These are phyloP conservation scores for Punctoribates punctum DNA, from an alignment of 2,888 invertebrate species.

Conservation along the genomic window DNA sequence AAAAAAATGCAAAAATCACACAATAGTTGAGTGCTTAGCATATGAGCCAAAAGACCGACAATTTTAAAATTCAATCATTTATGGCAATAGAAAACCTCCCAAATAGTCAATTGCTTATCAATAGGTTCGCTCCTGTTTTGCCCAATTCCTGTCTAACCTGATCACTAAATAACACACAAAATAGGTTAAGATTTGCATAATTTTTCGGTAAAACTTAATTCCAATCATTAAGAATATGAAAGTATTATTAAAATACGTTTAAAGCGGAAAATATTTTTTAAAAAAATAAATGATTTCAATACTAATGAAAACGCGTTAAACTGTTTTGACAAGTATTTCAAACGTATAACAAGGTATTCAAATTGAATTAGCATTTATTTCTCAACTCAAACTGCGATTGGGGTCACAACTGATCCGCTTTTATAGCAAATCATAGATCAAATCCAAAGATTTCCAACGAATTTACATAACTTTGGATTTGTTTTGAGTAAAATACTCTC, in stretches of 20 bases:
- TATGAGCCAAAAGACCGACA: neutral
- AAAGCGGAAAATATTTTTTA: neutral
- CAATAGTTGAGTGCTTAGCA: neutral
- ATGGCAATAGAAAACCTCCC: conserved; percentile 7
- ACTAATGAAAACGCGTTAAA: neutral
- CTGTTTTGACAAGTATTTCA: neutral
- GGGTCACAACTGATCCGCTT: conserved; percentile 2
- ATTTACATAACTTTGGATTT: too few species aligned
- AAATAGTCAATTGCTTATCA: neutral
- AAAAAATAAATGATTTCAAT: neutral
- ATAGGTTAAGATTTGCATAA: neutral
- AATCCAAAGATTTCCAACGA: too few species aligned
- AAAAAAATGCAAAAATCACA: conserved; percentile 1
- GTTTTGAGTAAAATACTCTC: too few species aligned
- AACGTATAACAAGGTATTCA: neutral
- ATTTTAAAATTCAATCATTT: neutral
- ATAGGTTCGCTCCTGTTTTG: neutral
- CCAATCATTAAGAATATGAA: neutral
- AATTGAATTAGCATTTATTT: neutral
- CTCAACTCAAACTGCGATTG: neutral
- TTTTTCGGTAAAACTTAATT: neutral
- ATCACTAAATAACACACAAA: neutral
- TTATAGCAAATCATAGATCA: neutral
- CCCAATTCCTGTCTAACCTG: neutral
- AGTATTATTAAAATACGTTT: neutral